Percentiles rank a stretch among this genome's conserved stretches.
Evolutionary conservation across 2,888 invertebrate species (phyloP).

Genomic region (Pseudococcus jackbeardsleyi): DNA sequence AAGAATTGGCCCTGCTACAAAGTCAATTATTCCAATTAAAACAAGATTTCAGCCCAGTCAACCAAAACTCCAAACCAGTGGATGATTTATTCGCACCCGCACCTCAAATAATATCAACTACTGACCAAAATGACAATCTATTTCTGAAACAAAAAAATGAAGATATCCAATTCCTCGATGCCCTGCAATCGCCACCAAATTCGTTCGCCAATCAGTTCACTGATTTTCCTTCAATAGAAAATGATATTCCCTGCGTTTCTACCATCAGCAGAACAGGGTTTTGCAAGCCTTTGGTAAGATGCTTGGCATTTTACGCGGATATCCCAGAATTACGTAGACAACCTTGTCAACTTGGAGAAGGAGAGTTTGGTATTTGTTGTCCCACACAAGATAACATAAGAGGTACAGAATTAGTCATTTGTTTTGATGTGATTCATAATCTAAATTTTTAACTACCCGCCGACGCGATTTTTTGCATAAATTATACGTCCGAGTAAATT

Average conservation of each 20-base stretch:
- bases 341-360: slow-evolving; percentile 68
- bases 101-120: neutral
- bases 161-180: slow-evolving; percentile 64
- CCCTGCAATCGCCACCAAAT: slow-evolving; percentile 25
- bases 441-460: too few relatives aligned
- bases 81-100: neutral
- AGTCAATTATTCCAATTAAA: slow-evolving; percentile 67
- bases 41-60: slow-evolving; percentile 66
- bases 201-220: slow-evolving; percentile 55
- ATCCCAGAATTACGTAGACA: slow-evolving; percentile 69
- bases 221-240: neutral
- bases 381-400: slow-evolving; percentile 66
- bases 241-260: slow-evolving; percentile 65
- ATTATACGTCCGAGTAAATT: neutral
- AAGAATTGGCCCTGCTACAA: slow-evolving; percentile 67
- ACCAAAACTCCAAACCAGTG: neutral
- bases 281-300: slow-evolving; percentile 69
- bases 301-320: slow-evolving; percentile 70
- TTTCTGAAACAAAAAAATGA: slow-evolving; percentile 49
- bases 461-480: too few relatives aligned
- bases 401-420: neutral
- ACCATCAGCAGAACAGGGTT: slow-evolving; percentile 67
- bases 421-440: too few relatives aligned
- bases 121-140: slow-evolving; percentile 16
- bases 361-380: slow-evolving; percentile 70